These are phyloP conservation scores for Hypolimnas misippus DNA, from an alignment of 2,888 invertebrate genomes.

Conservation along the genomic window DNA sequence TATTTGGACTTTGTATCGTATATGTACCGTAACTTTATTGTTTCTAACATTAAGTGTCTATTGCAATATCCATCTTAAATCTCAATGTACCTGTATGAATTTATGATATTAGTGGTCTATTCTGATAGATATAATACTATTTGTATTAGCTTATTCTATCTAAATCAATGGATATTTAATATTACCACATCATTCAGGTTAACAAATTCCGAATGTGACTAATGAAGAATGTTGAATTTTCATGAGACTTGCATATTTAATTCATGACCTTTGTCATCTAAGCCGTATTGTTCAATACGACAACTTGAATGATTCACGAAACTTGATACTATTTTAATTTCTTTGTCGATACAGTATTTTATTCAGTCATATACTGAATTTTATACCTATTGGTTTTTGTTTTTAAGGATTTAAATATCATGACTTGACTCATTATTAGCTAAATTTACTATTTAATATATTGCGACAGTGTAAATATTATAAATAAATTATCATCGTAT, in stretches of 20 bases:
- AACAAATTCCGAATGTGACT: slow-evolving; percentile 53
- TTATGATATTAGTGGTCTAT: neutral
- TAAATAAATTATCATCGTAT: neutral
- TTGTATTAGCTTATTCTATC: too few species aligned
- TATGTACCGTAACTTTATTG: neutral
- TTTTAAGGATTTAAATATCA: neutral
- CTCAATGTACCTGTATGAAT: too few species aligned
- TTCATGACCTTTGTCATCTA: slow-evolving; percentile 69
- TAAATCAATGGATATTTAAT: too few species aligned
- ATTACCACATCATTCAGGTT: too few species aligned
- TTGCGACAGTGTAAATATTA: neutral
- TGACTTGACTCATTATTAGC: neutral
- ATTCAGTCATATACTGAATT: neutral
- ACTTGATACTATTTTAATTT: slow-evolving; percentile 24
- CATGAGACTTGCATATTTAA: slow-evolving; percentile 66
- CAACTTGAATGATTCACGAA: slow-evolving; percentile 57
- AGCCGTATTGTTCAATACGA: slow-evolving; percentile 54
- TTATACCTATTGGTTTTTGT: slow-evolving; percentile 4
- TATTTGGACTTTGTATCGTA: neutral
- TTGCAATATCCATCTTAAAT: neutral
- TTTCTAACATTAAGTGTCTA: too few species aligned
- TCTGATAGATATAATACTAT: too few species aligned
- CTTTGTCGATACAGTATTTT: slow-evolving; percentile 15
- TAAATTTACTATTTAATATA: neutral
- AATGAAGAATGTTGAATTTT: slow-evolving; percentile 58